Evolutionary conservation across 1,140 invertebrate genomes (phyloP).

Genomic region (Monochamus saltuarius): DNA sequence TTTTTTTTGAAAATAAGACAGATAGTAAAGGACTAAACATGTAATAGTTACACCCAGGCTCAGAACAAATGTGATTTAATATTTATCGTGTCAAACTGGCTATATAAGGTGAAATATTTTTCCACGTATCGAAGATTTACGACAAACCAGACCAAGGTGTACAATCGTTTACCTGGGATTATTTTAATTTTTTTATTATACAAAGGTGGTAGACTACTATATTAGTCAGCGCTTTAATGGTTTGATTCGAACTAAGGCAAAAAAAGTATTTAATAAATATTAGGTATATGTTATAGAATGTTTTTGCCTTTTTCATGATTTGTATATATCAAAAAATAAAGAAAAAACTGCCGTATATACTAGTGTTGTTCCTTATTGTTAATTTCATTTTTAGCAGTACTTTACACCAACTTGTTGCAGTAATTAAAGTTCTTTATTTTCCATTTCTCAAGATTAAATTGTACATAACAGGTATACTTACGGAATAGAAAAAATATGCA

Average conservation of each 20-base stretch:
- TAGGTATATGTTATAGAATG: background rate
- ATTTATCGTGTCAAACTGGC: too few relatives aligned
- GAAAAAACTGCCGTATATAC: background rate
- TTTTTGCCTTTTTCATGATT: slow-evolving; percentile 6
- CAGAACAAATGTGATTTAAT: too few relatives aligned
- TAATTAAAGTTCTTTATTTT: slow-evolving; percentile 5
- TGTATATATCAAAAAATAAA: slow-evolving; percentile 9
- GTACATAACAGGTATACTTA: slow-evolving; percentile 2
- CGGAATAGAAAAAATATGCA: slow-evolving; percentile 1
- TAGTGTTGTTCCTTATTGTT: background rate
- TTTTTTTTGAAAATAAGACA: slow-evolving; percentile 12
- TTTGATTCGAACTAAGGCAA: too few relatives aligned
- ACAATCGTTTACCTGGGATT: background rate
- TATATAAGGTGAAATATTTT: background rate
- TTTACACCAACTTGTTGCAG: background rate
- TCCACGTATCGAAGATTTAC: background rate
- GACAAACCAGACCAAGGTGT: background rate
- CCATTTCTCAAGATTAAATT: background rate
- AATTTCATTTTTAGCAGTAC: slow-evolving; percentile 2
- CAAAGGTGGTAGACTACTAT: slow-evolving; percentile 5
- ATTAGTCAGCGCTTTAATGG: slow-evolving; percentile 1
- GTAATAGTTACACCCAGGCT: too few relatives aligned
- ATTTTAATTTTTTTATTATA: background rate
- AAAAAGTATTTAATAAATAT: background rate
- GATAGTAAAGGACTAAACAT: too few relatives aligned